These are phyloP conservation scores for Stegana nigrithorax DNA, from an alignment of 2,888 invertebrate genomes.

Conservation along the genomic window DNA sequence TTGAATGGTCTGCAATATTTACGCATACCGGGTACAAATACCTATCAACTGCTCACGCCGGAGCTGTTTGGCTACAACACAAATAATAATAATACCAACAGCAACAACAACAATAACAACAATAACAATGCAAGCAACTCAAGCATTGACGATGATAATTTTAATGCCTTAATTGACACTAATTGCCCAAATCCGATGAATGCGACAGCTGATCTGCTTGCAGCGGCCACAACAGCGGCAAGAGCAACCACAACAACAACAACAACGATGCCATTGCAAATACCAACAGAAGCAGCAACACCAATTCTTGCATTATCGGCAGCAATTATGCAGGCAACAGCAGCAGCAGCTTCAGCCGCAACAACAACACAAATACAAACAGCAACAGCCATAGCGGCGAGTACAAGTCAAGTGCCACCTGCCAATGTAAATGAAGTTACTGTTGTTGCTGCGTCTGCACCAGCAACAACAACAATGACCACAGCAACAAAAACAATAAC, in stretches of 20 bases:
- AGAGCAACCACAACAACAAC: neutral
- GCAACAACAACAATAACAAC: conserved; percentile 19
- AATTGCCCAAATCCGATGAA: conserved; percentile 70
- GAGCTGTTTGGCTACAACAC: conserved; percentile 66
- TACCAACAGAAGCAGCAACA: conserved; percentile 2
- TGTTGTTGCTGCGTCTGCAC: no score
- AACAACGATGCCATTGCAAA: neutral
- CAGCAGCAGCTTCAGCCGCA: conserved; percentile 22
- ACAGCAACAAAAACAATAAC: conserved; percentile 17
- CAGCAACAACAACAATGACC: conserved; percentile 1
- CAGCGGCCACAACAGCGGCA: conserved; percentile 13
- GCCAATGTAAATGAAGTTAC: no score
- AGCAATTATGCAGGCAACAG: conserved; percentile 2
- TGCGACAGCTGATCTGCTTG: conserved; percentile 52
- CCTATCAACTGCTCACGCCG: conserved; percentile 75
- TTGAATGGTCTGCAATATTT: conserved; percentile 72
- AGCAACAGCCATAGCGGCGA: conserved; percentile 42
- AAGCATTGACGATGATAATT: conserved; percentile 72
- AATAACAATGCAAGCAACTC: conserved; percentile 27
- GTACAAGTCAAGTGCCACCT: no score
- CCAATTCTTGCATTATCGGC: neutral
- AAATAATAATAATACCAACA: conserved; percentile 18
- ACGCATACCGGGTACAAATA: conserved; percentile 73
- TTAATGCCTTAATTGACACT: conserved; percentile 70
- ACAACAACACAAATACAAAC: neutral